Percentiles rank a stretch among this genome's conserved stretches.
These are phyloP conservation scores for Poecilia latipinna DNA, from an alignment of 2,113 vertebrate genomes.

Conservation along the genomic window DNA sequence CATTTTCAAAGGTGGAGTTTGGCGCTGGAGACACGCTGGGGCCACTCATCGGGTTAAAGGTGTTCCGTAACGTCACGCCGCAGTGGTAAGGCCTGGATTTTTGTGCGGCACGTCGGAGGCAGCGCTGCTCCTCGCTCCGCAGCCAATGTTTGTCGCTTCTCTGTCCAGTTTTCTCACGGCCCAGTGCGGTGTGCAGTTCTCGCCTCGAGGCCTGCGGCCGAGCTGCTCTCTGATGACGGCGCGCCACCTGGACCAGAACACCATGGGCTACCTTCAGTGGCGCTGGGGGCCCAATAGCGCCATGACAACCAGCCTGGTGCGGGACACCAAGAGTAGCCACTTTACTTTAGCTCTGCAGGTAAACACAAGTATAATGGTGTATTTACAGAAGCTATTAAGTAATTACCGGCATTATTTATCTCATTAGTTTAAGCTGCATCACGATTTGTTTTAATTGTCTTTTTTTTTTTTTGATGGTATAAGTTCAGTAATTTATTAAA, in stretches of 20 bases:
- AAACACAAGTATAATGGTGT: slow-evolving; percentile 6
- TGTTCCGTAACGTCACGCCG: slow-evolving; percentile 92
- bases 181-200: slow-evolving; percentile 93
- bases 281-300: slow-evolving; percentile 94
- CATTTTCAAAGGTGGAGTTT: slow-evolving; percentile 86
- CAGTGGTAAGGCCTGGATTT: slow-evolving; percentile 84
- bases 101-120: not conserved
- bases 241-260: slow-evolving; percentile 94
- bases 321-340: slow-evolving; percentile 95
- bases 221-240: slow-evolving; percentile 92
- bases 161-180: slow-evolving; percentile 89
- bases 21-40: slow-evolving; percentile 93
- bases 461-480: no score
- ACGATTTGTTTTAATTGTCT: no score
- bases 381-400: not conserved
- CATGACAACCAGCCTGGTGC: slow-evolving; percentile 94
- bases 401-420: no score
- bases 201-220: slow-evolving; percentile 87
- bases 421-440: no score
- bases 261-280: slow-evolving; percentile 96
- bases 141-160: not conserved
- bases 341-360: slow-evolving; percentile 94
- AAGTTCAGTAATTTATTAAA: no score
- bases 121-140: not conserved
- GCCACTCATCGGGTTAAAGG: slow-evolving; percentile 91